phyloP scores from a whole-genome alignment of 2,113 vertebrate genomes.

The Poicephalus gulielmi region DNA sequence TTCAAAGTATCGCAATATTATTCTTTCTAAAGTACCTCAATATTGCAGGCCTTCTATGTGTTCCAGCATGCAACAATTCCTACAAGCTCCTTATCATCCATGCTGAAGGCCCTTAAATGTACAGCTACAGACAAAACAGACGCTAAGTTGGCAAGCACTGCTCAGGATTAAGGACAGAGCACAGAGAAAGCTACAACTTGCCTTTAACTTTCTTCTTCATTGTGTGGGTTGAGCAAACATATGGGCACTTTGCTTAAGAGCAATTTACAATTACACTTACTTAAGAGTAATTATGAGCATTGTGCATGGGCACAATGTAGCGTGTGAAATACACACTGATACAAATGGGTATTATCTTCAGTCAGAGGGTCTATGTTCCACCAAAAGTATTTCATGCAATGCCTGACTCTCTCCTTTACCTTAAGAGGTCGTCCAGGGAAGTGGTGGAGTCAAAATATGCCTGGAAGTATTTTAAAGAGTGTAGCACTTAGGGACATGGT shows the following conservation, averaged over 20 bases:
- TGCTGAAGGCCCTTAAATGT: not conserved
- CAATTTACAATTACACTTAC: not conserved
- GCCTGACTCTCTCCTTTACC: not conserved
- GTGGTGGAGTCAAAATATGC: not conserved
- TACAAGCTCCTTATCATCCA: not conserved
- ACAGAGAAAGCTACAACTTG: not conserved
- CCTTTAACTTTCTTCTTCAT: not conserved
- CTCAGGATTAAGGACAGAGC: not conserved
- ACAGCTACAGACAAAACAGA: not conserved
- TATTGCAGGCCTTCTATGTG: not conserved
- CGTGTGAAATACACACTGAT: not conserved
- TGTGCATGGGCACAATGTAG: not conserved
- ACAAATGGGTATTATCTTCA: not conserved
- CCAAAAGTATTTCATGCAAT: not conserved
- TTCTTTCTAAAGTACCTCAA: not conserved
- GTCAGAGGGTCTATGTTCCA: not conserved
- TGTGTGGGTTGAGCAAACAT: not conserved
- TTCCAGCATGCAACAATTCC: not conserved
- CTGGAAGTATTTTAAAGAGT: not conserved
- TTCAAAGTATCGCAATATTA: not conserved
- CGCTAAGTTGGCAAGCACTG: not conserved
- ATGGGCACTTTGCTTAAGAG: not conserved
- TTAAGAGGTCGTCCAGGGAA: not conserved
- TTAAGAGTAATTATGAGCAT: not conserved
- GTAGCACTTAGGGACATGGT: not conserved